Conservation (phyloP, 37 sponge, comb jelly and placozoan genomes). For the Crambe crambe region DNA sequence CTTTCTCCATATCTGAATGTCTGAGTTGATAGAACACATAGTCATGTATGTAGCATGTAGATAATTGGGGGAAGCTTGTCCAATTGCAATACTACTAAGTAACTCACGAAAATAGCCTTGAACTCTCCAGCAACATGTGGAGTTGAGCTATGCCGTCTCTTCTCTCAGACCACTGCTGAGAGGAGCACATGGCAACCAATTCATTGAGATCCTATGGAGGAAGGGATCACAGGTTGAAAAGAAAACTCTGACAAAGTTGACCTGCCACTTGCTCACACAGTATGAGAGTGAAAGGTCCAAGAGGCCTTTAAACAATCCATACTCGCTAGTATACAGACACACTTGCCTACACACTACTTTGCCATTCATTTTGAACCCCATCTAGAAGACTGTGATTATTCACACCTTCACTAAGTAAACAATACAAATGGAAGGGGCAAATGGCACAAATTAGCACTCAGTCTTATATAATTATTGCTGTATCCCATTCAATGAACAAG, state of each 20-base stretch:
- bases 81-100: too few species aligned
- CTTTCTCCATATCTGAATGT: constrained; percentile 49
- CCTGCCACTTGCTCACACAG: constrained; percentile 16
- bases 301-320: not conserved
- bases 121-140: constrained; percentile 69
- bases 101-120: constrained; percentile 58
- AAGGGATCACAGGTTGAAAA: not conserved
- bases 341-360: not conserved
- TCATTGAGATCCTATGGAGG: constrained; percentile 76
- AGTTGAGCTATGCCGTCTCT: constrained; percentile 79
- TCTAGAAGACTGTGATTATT: not conserved
- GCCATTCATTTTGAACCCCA: not conserved
- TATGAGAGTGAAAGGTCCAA: constrained; percentile 6
- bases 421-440: too few species aligned
- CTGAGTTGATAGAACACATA: constrained; percentile 15
- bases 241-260: not conserved
- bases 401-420: too few species aligned
- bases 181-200: constrained; percentile 58
- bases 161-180: constrained; percentile 69
- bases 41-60: not conserved
- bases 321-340: constrained; percentile 5
- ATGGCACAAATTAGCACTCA: too few species aligned
- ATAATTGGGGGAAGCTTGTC: not conserved
- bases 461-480: too few species aligned
- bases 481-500: too few species aligned